A percentile compares a stretch with the other conserved stretches of the same genome.
These are phyloP conservation scores for Drosophila persimilis DNA, from an alignment of 1,140 invertebrate genomes.

Conservation along the genomic window DNA sequence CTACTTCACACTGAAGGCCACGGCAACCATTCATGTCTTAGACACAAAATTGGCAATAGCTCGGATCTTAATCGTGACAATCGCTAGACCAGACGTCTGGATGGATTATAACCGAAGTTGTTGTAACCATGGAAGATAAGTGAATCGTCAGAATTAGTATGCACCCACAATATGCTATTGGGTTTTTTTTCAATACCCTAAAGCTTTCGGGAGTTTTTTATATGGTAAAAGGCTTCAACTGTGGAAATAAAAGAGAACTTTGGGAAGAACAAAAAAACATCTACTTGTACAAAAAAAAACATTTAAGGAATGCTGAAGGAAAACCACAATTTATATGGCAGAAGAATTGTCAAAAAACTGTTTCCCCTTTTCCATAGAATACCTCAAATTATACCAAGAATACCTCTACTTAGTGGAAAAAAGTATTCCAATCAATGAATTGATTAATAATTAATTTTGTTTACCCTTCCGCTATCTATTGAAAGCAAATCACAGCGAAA, in stretches of 20 bases:
- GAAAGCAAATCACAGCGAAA: neutral
- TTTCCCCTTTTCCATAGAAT: no score
- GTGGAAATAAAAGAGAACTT: no score
- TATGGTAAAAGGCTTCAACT: no score
- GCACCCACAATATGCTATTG: conserved; percentile 10
- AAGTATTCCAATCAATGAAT: neutral
- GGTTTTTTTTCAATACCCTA: conserved; percentile 24
- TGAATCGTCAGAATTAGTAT: conserved; percentile 1
- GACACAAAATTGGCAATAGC: conserved; percentile 7
- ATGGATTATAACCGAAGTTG: conserved; percentile 5
- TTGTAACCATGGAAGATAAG: conserved; percentile 29
- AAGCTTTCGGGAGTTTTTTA: no score
- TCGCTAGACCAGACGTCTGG: conserved; percentile 43
- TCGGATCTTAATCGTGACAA: conserved; percentile 34
- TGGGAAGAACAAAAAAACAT: no score
- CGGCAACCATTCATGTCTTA: conserved; percentile 5
- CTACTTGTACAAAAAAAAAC: no score
- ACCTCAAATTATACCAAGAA: no score
- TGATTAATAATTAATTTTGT: conserved; percentile 8
- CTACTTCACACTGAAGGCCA: neutral
- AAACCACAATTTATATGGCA: no score
- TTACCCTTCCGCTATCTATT: neutral
- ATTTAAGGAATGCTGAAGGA: no score
- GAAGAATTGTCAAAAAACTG: no score
- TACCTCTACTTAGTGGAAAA: neutral